Evolutionary conservation across 2,888 invertebrate genomes (phyloP).

Genomic region (Macropis europaea): DNA sequence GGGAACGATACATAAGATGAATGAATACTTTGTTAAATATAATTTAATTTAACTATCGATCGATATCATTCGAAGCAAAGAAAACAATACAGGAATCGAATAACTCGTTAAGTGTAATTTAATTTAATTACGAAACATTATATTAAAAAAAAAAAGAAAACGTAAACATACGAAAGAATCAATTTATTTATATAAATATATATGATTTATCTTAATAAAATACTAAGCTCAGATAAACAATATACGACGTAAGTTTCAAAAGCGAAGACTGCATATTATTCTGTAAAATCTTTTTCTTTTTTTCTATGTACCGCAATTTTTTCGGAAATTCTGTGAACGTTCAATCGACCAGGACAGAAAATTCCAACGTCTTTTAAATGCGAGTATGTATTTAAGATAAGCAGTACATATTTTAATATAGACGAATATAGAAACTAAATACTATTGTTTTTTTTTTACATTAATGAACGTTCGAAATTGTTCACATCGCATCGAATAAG

Average conservation of each 20-base stretch:
- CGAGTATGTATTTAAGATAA: slow-evolving; percentile 28
- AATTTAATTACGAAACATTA: slow-evolving; percentile 72
- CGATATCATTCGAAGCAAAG: too few species aligned
- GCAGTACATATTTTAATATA: slow-evolving; percentile 45
- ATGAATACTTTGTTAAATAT: slow-evolving; percentile 71
- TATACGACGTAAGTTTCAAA: slow-evolving; percentile 56
- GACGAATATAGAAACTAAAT: slow-evolving; percentile 28
- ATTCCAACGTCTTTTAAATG: slow-evolving; percentile 33
- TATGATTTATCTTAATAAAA: slow-evolving; percentile 48
- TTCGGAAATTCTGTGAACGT: slow-evolving; percentile 15
- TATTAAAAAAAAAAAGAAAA: too few species aligned
- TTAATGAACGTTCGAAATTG: slow-evolving; percentile 56
- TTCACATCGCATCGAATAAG: slow-evolving; percentile 32
- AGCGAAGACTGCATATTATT: slow-evolving; percentile 60
- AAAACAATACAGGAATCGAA: slow-evolving; percentile 59
- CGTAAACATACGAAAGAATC: slow-evolving; percentile 63
- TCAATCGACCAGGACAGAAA: slow-evolving; percentile 28
- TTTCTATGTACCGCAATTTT: slow-evolving; percentile 47
- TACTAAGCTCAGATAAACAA: slow-evolving; percentile 45
- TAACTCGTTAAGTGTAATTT: slow-evolving; percentile 74
- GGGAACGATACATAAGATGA: slow-evolving; percentile 59
- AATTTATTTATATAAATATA: slow-evolving; percentile 62
- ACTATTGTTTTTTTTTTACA: slow-evolving; percentile 36
- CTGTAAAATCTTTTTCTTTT: slow-evolving; percentile 34
- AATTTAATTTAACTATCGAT: slow-evolving; percentile 75